Evolutionary conservation across 2,113 vertebrate species (phyloP).

Genomic region (Saccopteryx bilineata): DNA sequence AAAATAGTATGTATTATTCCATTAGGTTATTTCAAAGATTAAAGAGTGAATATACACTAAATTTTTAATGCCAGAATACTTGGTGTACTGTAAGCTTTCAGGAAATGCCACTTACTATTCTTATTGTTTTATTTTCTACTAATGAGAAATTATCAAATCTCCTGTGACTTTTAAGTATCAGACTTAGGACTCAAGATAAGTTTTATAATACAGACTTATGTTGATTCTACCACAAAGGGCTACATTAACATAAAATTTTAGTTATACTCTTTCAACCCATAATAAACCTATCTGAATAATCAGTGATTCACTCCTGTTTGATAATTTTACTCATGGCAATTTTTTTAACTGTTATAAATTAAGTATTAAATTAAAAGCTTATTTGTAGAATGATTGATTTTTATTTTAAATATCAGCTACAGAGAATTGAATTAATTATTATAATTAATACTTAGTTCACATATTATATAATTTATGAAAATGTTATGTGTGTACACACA

Average conservation of each 20-base stretch:
- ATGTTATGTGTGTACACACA: not conserved
- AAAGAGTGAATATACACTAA: not conserved
- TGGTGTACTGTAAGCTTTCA: not conserved
- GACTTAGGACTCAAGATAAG: not conserved
- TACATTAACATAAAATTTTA: not conserved
- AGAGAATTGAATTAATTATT: slow-evolving; percentile 19
- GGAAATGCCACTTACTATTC: slow-evolving; percentile 3
- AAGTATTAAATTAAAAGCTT: slow-evolving; percentile 19
- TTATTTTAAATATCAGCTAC: not conserved
- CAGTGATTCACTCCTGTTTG: not conserved
- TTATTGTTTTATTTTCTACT: not conserved
- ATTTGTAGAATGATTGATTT: not conserved
- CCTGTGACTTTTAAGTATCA: not conserved
- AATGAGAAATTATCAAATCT: slow-evolving; percentile 12
- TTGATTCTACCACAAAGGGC: not conserved
- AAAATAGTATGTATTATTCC: not conserved
- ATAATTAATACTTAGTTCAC: not conserved
- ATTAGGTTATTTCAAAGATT: not conserved
- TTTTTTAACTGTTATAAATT: not conserved
- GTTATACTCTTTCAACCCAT: slow-evolving; percentile 6
- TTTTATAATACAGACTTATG: not conserved
- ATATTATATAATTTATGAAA: not conserved
- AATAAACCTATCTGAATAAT: not conserved
- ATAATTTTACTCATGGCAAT: not conserved
- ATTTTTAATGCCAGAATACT: not conserved